Evolutionary conservation across 2,888 invertebrate genomes (phyloP).

Genomic region (Lithosia quadra): DNA sequence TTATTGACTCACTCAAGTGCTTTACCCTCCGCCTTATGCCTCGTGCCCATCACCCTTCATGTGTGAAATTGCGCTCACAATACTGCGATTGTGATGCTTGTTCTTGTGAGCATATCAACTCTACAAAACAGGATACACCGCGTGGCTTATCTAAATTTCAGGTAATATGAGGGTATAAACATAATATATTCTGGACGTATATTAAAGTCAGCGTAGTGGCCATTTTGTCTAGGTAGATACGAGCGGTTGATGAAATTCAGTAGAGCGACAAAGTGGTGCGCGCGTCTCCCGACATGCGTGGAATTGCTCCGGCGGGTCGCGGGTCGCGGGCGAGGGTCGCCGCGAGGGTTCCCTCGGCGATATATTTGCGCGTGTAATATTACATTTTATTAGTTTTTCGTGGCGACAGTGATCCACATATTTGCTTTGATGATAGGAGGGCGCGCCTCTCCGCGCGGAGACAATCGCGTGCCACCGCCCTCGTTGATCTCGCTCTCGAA

Average conservation of each 20-base stretch:
- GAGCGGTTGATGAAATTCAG: conserved; percentile 19
- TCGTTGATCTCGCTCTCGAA: conserved; percentile 43
- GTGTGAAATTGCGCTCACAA: conserved; percentile 24
- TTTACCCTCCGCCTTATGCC: conserved; percentile 22
- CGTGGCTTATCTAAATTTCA: background rate
- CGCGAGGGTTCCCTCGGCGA: conserved; percentile 48
- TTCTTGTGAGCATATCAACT: conserved; percentile 3
- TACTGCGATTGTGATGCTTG: conserved; percentile 18
- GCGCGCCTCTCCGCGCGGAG: conserved; percentile 34
- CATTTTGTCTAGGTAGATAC: background rate
- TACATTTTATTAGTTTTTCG: conserved; percentile 84
- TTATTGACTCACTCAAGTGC: conserved; percentile 73
- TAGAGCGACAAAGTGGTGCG: conserved; percentile 37
- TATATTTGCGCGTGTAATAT: conserved; percentile 75
- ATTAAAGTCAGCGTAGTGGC: too few species aligned
- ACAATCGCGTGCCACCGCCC: conserved; percentile 47
- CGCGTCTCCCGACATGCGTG: conserved; percentile 28
- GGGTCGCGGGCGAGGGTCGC: conserved; percentile 29
- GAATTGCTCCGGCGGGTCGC: conserved; percentile 15
- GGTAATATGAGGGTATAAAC: background rate
- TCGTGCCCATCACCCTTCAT: conserved; percentile 27
- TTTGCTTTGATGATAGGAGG: conserved; percentile 66
- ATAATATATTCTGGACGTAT: background rate
- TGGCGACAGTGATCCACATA: conserved; percentile 75
- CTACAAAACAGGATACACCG: background rate